Base-by-base conservation (phyloP, 2,113 vertebrate genomes). In the Electrona antarctica region DNA sequence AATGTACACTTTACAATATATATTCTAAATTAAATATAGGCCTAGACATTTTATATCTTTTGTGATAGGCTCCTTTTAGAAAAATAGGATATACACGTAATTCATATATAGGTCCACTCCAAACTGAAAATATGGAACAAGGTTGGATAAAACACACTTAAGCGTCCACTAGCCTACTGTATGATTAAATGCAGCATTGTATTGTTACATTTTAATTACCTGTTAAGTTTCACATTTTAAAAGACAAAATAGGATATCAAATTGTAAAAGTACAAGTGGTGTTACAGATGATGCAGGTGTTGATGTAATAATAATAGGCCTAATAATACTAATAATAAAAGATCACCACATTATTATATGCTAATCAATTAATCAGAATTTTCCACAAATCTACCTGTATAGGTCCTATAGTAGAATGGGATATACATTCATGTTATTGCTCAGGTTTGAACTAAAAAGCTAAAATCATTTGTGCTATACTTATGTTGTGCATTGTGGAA, bases 401-500 rank as follows among this genome's bases (percentile, higher is more conserved):
- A 41, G 33, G 5, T 41, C 3, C 33, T 41, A 6, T 14, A 72
- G 3, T 56, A 14, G 62, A 58, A 59, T 41, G 33, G 33, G 33
- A 41, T 41, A 41, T 41, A 4, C 46, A 60, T 62, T 63, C 56
- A 49, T 58, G 50, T 64, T 8, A 74, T 28, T 33, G 33, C 33
- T 50, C 60, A 64, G 52, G 5, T 48, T 67, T 60, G 10, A 68
- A 68, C 67, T 57, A 9, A 67, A 21, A 64, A 59, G 55, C 55
- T 64, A 61, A 78, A 7, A 15, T 59, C 54, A 52, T 52, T 60
- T 60, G 60, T 75, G 74, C 84, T 57, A 78, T 77, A 58, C 85
- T 67, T 67, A 41, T 68, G 72, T 71, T 69, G 73, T 75, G 65
- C 62, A 83, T 73, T 76, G 75, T 79, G 80, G 64, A 73, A 57